Conservation (phyloP, 2,113 vertebrate genomes). For the Hippolais icterina region DNA sequence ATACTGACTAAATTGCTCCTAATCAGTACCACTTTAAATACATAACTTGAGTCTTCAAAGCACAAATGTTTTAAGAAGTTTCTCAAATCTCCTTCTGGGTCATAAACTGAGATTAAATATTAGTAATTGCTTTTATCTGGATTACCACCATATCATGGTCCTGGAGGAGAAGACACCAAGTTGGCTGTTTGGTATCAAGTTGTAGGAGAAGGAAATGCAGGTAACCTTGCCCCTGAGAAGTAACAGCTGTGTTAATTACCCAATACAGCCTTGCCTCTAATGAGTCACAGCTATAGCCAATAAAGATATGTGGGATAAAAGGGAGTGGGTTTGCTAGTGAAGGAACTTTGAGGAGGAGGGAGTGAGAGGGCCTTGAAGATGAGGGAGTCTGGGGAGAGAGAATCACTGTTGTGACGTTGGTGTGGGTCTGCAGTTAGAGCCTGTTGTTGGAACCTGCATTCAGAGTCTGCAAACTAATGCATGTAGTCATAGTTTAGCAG, state of each 20-base stretch:
- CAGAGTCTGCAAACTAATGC: neutral
- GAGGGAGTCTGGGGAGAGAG: neutral
- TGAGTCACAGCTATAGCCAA: neutral
- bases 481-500: neutral
- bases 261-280: neutral
- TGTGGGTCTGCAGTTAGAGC: neutral
- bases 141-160: neutral
- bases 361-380: neutral
- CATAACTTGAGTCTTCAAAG: neutral
- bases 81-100: neutral
- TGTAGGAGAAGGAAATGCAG: neutral
- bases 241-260: neutral
- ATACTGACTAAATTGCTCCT: neutral
- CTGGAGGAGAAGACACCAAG: neutral
- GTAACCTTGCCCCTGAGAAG: neutral
- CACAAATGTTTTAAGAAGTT: neutral
- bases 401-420: neutral
- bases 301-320: neutral
- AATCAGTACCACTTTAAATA: neutral
- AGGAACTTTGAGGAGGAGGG: no score
- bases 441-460: neutral
- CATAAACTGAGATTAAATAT: neutral
- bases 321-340: neutral
- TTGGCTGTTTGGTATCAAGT: neutral
- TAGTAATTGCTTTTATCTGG: neutral